These are phyloP conservation scores for Lytechinus variegatus DNA, from an alignment of 35 echinoderm and acorn worm genomes.

Conservation along the genomic window DNA sequence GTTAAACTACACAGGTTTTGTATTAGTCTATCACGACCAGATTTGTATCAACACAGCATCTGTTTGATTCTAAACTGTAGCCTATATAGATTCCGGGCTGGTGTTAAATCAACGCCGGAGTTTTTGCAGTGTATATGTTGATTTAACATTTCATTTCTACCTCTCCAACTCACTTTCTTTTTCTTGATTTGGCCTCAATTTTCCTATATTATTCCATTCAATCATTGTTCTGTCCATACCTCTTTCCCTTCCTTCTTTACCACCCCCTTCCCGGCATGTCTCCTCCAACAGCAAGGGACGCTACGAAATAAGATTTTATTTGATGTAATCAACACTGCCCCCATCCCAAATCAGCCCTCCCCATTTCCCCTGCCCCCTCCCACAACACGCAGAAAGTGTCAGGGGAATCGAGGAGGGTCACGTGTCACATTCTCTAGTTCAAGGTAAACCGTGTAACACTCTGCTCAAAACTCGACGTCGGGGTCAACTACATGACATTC, in stretches of 20 bases:
- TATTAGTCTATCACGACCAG: no score
- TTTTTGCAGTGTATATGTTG: no score
- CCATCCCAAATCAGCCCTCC: not conserved
- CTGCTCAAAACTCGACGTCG: not conserved
- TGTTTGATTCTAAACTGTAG: no score
- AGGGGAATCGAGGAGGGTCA: not conserved
- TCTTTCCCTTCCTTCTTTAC: no score
- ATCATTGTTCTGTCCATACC: no score
- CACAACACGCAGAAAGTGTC: not conserved
- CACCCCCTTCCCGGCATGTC: no score
- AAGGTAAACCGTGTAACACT: not conserved
- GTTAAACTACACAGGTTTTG: no score
- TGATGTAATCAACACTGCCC: not conserved
- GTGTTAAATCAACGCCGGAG: no score
- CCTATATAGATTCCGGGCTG: no score
- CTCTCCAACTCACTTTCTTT: not conserved
- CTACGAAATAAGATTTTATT: no score
- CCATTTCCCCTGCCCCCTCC: not conserved
- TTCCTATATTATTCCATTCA: not conserved
- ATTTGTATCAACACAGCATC: no score
- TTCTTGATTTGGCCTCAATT: not conserved
- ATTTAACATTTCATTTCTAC: no score
- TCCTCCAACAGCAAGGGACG: not conserved
- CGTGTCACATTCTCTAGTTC: not conserved
- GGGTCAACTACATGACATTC: not conserved